Evolutionary conservation across 37 sponge, comb jelly and placozoan species (phyloP).

Genomic region (Trichoplax adhaerens): DNA sequence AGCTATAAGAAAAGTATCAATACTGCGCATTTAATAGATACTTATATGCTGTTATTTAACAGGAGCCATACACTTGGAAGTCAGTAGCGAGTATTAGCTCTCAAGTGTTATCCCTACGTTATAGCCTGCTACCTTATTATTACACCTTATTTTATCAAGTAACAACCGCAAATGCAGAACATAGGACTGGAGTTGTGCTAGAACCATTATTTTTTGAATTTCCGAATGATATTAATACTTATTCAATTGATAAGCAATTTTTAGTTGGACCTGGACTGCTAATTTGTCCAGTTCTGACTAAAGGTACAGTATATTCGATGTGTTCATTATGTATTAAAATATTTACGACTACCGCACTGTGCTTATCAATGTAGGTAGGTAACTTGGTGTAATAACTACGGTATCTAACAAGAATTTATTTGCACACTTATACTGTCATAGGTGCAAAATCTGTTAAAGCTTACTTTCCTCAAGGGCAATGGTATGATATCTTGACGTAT

Average conservation of each 20-base stretch:
- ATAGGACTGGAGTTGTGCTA: slow-evolving; percentile 19
- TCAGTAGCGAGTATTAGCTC: slow-evolving; percentile 53
- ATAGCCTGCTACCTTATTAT: slow-evolving; percentile 69
- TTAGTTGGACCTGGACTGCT: slow-evolving; percentile 50
- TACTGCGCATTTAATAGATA: neutral
- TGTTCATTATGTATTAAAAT: no score
- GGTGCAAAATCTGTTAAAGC: slow-evolving; percentile 27
- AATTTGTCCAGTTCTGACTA: slow-evolving; percentile 42
- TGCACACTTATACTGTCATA: slow-evolving; percentile 2
- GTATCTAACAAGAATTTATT: no score
- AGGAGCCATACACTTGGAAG: slow-evolving; percentile 65
- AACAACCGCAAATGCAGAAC: neutral
- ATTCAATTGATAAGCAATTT: slow-evolving; percentile 61
- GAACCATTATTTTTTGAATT: slow-evolving; percentile 83
- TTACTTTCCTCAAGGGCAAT: slow-evolving; percentile 56
- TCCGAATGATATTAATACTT: slow-evolving; percentile 33
- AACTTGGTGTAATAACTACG: no score
- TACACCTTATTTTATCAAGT: slow-evolving; percentile 57
- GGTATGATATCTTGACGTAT: slow-evolving; percentile 53
- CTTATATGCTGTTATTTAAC: slow-evolving; percentile 3
- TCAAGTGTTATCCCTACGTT: slow-evolving; percentile 48
- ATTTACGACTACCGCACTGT: no score
- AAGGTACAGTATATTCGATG: slow-evolving; percentile 14
- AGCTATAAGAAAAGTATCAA: neutral
- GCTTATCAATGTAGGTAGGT: no score